A percentile compares a stretch with the other conserved stretches of the same genome.
Conservation (phyloP, 2,797 vertebrate species). For the Betta splendens region DNA sequence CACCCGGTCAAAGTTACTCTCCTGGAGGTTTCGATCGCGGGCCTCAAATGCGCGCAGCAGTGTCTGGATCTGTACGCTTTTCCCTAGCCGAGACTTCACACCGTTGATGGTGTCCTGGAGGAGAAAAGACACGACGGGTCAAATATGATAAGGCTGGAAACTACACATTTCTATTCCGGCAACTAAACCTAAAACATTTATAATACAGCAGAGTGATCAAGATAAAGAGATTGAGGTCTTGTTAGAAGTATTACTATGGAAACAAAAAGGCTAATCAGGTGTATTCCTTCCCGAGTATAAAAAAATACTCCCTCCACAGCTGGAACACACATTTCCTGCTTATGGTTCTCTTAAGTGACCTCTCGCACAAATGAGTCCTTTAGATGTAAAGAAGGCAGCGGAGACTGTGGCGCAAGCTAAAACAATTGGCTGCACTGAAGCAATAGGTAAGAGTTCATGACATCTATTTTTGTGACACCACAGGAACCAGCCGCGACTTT, state of each 20-base stretch:
- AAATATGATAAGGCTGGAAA: neutral
- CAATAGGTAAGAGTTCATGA: constrained; percentile 53
- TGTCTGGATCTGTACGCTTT: constrained; percentile 94
- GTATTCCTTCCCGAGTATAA: constrained; percentile 18
- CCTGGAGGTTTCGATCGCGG: constrained; percentile 95
- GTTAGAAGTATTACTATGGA: neutral
- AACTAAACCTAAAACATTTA: neutral
- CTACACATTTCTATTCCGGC: neutral
- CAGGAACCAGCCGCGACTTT: constrained; percentile 25
- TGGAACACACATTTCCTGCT: constrained; percentile 56
- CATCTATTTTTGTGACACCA: constrained; percentile 40
- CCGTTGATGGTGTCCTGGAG: constrained; percentile 94
- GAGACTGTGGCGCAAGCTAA: constrained; percentile 33
- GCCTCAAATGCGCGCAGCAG: constrained; percentile 95
- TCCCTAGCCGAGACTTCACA: constrained; percentile 92
- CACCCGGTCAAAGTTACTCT: constrained; percentile 94
- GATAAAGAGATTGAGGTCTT: neutral
- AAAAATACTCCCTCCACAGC: constrained; percentile 59
- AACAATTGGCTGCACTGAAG: constrained; percentile 40
- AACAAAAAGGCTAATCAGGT: constrained; percentile 18
- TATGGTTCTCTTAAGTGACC: constrained; percentile 32
- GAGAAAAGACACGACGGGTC: constrained; percentile 3
- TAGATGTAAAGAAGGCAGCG: constrained; percentile 7
- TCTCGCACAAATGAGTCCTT: constrained; percentile 46
- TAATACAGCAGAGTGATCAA: neutral